Percentiles rank a stretch among this genome's conserved stretches.
phyloP scores from a whole-genome alignment of 2,797 vertebrate species.

The Tarsius wallacei region DNA sequence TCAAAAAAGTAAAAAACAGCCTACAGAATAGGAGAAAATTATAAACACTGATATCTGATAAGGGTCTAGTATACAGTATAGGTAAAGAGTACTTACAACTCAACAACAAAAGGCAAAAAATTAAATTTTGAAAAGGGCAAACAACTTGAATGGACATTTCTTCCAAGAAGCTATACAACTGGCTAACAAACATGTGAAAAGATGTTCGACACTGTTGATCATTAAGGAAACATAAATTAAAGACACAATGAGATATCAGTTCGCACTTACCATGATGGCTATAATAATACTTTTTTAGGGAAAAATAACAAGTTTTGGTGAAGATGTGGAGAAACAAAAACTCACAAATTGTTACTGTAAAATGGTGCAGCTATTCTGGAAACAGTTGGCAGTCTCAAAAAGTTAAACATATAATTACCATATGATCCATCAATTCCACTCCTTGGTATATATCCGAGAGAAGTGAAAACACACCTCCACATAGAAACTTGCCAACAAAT shows the following conservation, averaged over 20 bases:
- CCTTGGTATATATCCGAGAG: not conserved
- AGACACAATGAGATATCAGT: not conserved
- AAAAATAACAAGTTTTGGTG: not conserved
- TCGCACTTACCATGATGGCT: not conserved
- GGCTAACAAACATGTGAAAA: not conserved
- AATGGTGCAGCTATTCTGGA: not conserved
- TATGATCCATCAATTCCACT: not conserved
- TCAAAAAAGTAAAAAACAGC: not conserved
- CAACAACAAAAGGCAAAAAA: not conserved
- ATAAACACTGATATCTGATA: not conserved
- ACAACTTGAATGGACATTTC: not conserved
- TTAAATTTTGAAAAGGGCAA: not conserved
- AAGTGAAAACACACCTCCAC: not conserved
- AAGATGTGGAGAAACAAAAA: slow-evolving; percentile 2
- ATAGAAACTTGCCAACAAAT: not conserved
- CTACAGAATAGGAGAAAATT: not conserved
- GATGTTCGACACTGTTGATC: not conserved
- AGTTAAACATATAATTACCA: not conserved
- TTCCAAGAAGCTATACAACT: not conserved
- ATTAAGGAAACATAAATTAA: slow-evolving; percentile 35
- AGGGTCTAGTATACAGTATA: not conserved
- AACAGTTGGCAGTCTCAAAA: not conserved
- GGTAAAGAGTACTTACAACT: not conserved
- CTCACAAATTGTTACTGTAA: not conserved
- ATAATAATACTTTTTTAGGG: not conserved